Conservation (phyloP, 2,797 vertebrate genomes). For the Momotus momota region DNA sequence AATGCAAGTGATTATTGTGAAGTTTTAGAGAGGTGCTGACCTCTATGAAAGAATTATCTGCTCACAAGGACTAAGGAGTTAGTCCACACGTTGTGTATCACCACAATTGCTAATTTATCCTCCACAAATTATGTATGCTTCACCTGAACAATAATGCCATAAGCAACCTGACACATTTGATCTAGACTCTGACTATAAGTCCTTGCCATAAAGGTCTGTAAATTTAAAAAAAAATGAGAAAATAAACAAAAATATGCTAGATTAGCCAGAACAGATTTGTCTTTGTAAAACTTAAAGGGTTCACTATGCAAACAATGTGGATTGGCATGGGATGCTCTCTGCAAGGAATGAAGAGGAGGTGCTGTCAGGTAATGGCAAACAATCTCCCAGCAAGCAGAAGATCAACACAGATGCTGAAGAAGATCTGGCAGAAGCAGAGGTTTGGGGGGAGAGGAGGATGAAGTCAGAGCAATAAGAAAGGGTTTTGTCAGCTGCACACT, state of each 20-base stretch:
- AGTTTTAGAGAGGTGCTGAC: not conserved
- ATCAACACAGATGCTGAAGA: not conserved
- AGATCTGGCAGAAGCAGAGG: not conserved
- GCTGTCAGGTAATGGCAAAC: not conserved
- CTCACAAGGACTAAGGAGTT: not conserved
- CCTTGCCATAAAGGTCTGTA: not conserved
- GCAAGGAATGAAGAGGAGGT: not conserved
- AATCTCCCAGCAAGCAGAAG: not conserved
- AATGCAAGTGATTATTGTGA: not conserved
- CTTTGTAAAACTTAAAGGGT: not conserved
- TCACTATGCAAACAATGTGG: not conserved
- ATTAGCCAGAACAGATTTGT: not conserved
- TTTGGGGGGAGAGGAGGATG: accelerated
- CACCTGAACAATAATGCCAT: not conserved
- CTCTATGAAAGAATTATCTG: not conserved
- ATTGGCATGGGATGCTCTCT: not conserved
- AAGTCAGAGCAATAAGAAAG: not conserved
- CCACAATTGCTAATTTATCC: not conserved
- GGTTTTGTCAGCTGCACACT: not conserved
- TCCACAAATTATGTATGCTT: not conserved
- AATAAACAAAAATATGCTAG: not conserved
- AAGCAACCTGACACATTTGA: not conserved
- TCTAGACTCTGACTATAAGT: not conserved
- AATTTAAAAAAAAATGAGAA: not conserved
- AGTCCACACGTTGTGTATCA: not conserved